Evolutionary conservation across 2,797 vertebrate genomes (phyloP).

Genomic region (Sciurus vulgaris): DNA sequence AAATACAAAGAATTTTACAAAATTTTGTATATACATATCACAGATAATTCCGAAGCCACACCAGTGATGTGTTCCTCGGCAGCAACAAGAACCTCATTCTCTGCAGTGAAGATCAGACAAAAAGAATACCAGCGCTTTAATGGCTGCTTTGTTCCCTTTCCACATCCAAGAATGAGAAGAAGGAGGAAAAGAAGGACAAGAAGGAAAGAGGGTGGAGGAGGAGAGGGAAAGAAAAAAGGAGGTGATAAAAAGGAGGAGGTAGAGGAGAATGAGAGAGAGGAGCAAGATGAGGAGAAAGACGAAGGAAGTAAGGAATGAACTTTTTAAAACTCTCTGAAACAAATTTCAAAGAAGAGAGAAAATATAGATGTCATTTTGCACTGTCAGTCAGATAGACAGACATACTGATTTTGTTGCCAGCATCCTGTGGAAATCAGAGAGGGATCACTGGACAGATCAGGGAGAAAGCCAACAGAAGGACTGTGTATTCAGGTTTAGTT

Average conservation of each 20-base stretch:
- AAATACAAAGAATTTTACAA: background rate
- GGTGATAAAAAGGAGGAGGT: background rate
- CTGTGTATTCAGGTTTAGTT: conserved; percentile 65
- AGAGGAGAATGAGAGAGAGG: no score
- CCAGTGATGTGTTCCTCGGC: fast-evolving
- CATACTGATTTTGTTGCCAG: conserved; percentile 46
- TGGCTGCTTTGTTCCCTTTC: background rate
- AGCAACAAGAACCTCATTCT: background rate
- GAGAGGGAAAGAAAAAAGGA: background rate
- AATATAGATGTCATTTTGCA: conserved; percentile 54
- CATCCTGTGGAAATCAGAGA: conserved; percentile 31
- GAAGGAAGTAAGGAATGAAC: background rate
- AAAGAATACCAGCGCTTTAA: background rate
- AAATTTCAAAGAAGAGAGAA: conserved; percentile 16
- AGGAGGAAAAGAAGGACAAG: background rate
- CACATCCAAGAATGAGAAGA: background rate
- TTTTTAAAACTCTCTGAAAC: background rate
- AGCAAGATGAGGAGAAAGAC: background rate
- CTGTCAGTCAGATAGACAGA: background rate
- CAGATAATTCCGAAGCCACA: background rate
- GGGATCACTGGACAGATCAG: conserved; percentile 20
- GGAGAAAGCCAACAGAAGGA: conserved; percentile 48
- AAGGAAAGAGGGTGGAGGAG: background rate
- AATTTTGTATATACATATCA: background rate
- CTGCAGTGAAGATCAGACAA: background rate